A percentile compares a stretch with the other conserved stretches of the same genome.
phyloP scores from a whole-genome alignment of 2,113 vertebrate genomes.

The Crypturellus undulatus region DNA sequence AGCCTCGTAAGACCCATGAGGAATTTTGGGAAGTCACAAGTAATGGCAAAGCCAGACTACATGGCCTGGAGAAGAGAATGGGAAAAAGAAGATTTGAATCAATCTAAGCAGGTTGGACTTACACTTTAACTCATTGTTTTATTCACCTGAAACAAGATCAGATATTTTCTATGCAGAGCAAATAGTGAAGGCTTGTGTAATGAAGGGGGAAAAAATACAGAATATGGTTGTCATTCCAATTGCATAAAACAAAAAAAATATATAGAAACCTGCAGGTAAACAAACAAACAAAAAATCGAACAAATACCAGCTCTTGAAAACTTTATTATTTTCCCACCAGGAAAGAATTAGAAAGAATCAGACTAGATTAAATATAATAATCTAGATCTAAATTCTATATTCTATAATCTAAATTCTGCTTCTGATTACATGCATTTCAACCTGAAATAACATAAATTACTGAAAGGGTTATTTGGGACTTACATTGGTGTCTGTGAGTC shows the following conservation, averaged over 20 bases:
- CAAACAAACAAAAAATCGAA: constrained; percentile 28
- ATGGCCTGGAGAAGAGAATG: background rate
- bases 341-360: constrained; percentile 28
- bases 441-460: constrained; percentile 15
- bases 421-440: constrained; percentile 33
- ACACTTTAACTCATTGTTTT: constrained; percentile 29
- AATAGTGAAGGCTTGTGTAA: constrained; percentile 32
- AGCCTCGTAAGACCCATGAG: background rate
- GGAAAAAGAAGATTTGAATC: background rate
- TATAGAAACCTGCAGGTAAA: constrained; percentile 10
- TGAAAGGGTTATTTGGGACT: constrained; percentile 6
- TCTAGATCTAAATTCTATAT: background rate
- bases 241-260: constrained; percentile 53
- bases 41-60: background rate
- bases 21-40: background rate
- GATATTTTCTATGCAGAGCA: constrained; percentile 11
- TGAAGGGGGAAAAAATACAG: constrained; percentile 2
- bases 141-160: constrained; percentile 37
- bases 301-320: constrained; percentile 24
- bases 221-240: constrained; percentile 37
- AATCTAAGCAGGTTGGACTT: background rate
- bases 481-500: background rate
- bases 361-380: constrained; percentile 42
- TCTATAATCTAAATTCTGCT: background rate
- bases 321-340: constrained; percentile 35